Conservation (phyloP, 2,888 invertebrate species). For the Tuberolachnus salignus region DNA sequence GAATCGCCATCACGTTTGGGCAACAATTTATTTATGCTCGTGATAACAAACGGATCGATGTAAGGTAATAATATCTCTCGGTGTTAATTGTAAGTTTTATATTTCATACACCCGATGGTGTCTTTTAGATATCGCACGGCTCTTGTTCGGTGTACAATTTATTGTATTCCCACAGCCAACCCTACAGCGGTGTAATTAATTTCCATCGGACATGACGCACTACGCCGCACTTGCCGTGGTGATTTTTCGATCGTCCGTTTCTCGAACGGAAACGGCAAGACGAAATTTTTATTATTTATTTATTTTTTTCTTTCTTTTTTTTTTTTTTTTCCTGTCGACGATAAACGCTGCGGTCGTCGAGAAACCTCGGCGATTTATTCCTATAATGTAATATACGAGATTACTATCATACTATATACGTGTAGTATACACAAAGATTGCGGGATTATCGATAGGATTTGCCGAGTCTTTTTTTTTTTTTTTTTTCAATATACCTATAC, state of each 20-base stretch:
- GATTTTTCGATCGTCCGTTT: conserved; percentile 16
- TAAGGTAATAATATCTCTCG: conserved; percentile 10
- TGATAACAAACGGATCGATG: conserved; percentile 7
- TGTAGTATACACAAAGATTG: too few relatives aligned
- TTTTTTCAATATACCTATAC: too few relatives aligned
- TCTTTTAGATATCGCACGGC: conserved; percentile 15
- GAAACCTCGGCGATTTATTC: too few relatives aligned
- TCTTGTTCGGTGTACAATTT: conserved; percentile 32
- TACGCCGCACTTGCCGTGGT: background rate
- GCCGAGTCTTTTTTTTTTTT: too few relatives aligned
- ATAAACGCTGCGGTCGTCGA: too few relatives aligned
- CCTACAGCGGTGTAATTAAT: conserved; percentile 39
- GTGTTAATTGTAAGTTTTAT: conserved; percentile 28
- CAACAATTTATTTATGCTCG: conserved; percentile 14
- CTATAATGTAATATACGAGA: too few relatives aligned
- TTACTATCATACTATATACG: too few relatives aligned
- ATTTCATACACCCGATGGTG: conserved; percentile 21
- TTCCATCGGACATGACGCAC: background rate
- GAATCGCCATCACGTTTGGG: conserved; percentile 1
- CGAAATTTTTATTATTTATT: too few relatives aligned
- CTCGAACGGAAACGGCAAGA: background rate
- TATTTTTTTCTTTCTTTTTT: too few relatives aligned
- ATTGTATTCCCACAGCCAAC: conserved; percentile 1
- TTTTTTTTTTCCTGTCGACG: too few relatives aligned
- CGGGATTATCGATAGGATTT: too few relatives aligned